Percentiles rank a stretch among this genome's conserved stretches.
phyloP scores from a whole-genome alignment of 1,140 invertebrate genomes.

The Danaus plexippus region DNA sequence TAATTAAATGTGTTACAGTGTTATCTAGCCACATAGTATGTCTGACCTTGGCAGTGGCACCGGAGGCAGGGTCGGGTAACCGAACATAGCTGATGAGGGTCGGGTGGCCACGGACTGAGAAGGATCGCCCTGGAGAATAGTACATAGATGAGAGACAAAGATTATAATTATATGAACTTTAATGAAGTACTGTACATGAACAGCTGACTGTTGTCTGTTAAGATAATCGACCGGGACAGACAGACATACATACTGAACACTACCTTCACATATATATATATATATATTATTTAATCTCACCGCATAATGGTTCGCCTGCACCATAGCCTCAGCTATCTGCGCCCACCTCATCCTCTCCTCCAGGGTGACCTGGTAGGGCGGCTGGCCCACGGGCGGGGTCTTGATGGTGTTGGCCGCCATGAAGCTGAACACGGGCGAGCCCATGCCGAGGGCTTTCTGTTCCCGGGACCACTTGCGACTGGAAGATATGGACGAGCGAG shows the following conservation, averaged over 20 bases:
- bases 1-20: no score
- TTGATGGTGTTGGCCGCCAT: slow-evolving; percentile 83
- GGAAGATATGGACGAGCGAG: no score
- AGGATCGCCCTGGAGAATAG: slow-evolving; percentile 56
- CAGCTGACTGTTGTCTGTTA: no score
- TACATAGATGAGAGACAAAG: no score
- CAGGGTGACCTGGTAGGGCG: slow-evolving; percentile 77
- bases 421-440: slow-evolving; percentile 86
- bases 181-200: no score
- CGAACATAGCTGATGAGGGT: slow-evolving; percentile 87
- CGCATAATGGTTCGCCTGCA: slow-evolving; percentile 86
- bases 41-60: slow-evolving; percentile 78
- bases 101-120: slow-evolving; percentile 79
- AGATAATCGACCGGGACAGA: no score
- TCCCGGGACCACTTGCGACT: slow-evolving; percentile 90
- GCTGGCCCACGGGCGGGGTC: slow-evolving; percentile 76
- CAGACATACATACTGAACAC: no score
- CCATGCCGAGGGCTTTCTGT: slow-evolving; percentile 80
- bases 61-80: slow-evolving; percentile 81
- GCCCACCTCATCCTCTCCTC: slow-evolving; percentile 87
- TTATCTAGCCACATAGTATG: no score
- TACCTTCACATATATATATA: no score
- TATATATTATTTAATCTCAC: slow-evolving; percentile 63
- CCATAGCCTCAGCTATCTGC: slow-evolving; percentile 87
- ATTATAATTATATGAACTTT: no score